These are phyloP conservation scores for Centropus unirufus DNA, from an alignment of 2,113 vertebrate genomes.

Conservation along the genomic window DNA sequence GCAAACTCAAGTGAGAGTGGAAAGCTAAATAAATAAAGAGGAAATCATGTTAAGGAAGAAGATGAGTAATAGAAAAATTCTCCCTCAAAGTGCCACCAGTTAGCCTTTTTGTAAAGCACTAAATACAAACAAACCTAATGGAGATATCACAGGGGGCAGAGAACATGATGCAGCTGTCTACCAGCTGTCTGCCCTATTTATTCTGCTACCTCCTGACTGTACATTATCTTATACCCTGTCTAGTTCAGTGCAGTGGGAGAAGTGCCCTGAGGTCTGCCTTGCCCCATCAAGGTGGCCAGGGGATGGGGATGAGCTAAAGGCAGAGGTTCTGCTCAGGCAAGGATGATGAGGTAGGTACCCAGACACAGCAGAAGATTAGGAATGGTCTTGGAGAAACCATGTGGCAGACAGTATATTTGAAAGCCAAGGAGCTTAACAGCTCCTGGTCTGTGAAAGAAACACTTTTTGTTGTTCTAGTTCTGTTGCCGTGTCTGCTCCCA, in stretches of 20 bases:
- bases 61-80: conserved; percentile 51
- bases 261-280: not conserved
- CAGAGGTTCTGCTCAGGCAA: not conserved
- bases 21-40: conserved; percentile 65
- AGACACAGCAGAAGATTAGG: not conserved
- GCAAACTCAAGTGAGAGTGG: conserved; percentile 55
- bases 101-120: conserved; percentile 5
- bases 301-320: not conserved
- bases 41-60: conserved; percentile 19
- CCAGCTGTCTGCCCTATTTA: conserved; percentile 39
- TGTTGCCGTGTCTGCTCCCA: not conserved
- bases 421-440: not conserved
- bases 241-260: not conserved
- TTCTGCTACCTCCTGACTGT: not conserved
- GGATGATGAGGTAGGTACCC: not conserved
- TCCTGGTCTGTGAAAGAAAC: not conserved
- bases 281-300: not conserved
- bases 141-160: conserved; percentile 13
- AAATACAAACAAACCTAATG: conserved; percentile 52
- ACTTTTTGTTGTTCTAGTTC: not conserved
- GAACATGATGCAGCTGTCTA: conserved; percentile 50
- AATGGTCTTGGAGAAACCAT: not conserved
- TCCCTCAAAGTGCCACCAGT: conserved; percentile 56
- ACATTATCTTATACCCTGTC: not conserved
- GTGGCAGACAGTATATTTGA: not conserved